Percentiles rank a stretch among this genome's conserved stretches.
These are phyloP conservation scores for Acestrorhynchus altus DNA, from an alignment of 2,797 vertebrate genomes.

Conservation along the genomic window DNA sequence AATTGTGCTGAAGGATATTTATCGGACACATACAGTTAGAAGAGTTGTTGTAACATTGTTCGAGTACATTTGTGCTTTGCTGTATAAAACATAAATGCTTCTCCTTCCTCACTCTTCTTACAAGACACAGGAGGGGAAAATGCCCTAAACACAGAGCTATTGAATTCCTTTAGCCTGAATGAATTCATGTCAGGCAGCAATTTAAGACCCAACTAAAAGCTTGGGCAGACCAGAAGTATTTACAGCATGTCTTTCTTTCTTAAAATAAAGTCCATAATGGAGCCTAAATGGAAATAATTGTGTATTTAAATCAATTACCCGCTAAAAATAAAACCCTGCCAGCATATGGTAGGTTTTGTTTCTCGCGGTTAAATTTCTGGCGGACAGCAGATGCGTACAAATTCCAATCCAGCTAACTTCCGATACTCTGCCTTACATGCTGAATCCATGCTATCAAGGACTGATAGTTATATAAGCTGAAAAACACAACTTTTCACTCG, in stretches of 20 bases:
- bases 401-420: background rate
- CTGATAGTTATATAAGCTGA: conserved; percentile 4
- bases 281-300: conserved; percentile 40
- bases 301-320: conserved; percentile 28
- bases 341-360: conserved; percentile 22
- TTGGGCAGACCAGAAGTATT: conserved; percentile 47
- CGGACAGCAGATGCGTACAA: conserved; percentile 16
- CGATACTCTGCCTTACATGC: background rate
- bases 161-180: conserved; percentile 54
- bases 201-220: conserved; percentile 50
- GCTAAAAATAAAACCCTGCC: conserved; percentile 15
- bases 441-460: background rate
- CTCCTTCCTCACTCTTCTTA: conserved; percentile 9
- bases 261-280: conserved; percentile 41
- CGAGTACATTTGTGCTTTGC: conserved; percentile 23
- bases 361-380: conserved; percentile 1
- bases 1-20: conserved; percentile 1
- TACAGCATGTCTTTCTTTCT: conserved; percentile 37
- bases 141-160: conserved; percentile 47
- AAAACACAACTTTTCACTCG: conserved; percentile 14
- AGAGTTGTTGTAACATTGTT: conserved; percentile 20
- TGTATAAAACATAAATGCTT: conserved; percentile 23
- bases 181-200: conserved; percentile 51
- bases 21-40: conserved; percentile 16
- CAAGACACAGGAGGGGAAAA: conserved; percentile 16